Evolutionary conservation across 2,888 invertebrate species (phyloP).

Genomic region (Ormyrus pomaceus): DNA sequence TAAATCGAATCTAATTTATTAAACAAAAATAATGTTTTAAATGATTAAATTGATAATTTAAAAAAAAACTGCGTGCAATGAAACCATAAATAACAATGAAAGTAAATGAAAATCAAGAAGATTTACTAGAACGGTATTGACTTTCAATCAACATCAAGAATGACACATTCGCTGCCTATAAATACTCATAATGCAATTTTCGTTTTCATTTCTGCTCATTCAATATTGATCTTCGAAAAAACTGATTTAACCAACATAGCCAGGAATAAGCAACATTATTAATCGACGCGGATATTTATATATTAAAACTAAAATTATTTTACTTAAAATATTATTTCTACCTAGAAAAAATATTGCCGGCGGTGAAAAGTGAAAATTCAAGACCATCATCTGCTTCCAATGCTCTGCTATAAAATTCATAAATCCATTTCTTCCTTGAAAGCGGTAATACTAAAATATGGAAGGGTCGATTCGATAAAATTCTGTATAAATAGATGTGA

Average conservation of each 20-base stretch:
- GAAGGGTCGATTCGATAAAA: not conserved
- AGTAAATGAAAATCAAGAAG: too few relatives aligned
- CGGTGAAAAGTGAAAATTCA: not conserved
- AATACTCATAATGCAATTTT: not conserved
- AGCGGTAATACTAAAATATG: not conserved
- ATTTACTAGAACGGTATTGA: not conserved
- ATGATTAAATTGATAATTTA: too few relatives aligned
- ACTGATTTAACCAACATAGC: conserved; percentile 9
- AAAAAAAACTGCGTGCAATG: too few relatives aligned
- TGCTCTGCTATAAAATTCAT: not conserved
- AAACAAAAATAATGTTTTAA: too few relatives aligned
- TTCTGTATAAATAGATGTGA: conserved; percentile 1
- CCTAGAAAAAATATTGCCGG: not conserved
- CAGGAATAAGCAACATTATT: conserved; percentile 13
- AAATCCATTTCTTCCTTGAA: conserved; percentile 10
- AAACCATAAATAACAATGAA: too few relatives aligned
- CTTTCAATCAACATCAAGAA: not conserved
- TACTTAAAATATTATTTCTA: conserved; percentile 14
- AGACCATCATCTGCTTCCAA: not conserved
- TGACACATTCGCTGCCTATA: not conserved
- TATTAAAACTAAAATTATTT: conserved; percentile 25
- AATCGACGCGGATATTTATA: conserved; percentile 1
- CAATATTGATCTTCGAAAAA: conserved; percentile 32
- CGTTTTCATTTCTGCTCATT: conserved; percentile 12
- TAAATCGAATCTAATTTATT: too few relatives aligned